Percentiles rank a stretch among this genome's conserved stretches.
Conservation (phyloP, 2,888 invertebrate species). For the Drosophila mulleri region DNA sequence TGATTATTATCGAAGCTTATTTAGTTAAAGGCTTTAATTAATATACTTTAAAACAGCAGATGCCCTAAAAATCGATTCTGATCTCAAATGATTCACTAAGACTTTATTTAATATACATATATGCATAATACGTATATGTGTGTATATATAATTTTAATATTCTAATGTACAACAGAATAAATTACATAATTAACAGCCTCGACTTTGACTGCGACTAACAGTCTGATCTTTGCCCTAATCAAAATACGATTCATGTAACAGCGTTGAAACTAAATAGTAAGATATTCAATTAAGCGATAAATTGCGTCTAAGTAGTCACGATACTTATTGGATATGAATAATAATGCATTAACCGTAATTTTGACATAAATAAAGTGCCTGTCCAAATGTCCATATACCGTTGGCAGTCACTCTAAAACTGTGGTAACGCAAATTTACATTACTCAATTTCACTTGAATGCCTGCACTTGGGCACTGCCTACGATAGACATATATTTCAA, state of each 20-base stretch:
- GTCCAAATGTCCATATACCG: background rate
- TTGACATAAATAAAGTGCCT: background rate
- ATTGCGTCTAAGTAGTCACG: conserved; percentile 6
- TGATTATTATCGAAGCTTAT: background rate
- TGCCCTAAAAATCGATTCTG: background rate
- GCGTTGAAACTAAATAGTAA: background rate
- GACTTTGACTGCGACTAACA: background rate
- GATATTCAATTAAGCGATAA: conserved; percentile 1
- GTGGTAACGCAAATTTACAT: conserved; percentile 23
- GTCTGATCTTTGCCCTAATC: background rate
- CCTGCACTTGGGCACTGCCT: conserved; percentile 34
- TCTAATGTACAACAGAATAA: background rate
- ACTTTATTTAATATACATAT: background rate
- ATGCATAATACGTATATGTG: too few species aligned
- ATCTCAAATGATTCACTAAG: background rate
- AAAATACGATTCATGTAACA: background rate
- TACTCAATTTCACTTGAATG: conserved; percentile 48
- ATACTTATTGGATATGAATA: background rate
- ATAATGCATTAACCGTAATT: background rate
- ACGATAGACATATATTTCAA: conserved; percentile 16
- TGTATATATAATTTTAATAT: background rate
- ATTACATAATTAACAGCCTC: background rate
- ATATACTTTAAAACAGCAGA: background rate
- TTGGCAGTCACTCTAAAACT: conserved; percentile 20
- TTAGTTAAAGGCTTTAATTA: background rate